phyloP scores from a whole-genome alignment of 2,888 invertebrate genomes.

The Cyclophora punctaria region DNA sequence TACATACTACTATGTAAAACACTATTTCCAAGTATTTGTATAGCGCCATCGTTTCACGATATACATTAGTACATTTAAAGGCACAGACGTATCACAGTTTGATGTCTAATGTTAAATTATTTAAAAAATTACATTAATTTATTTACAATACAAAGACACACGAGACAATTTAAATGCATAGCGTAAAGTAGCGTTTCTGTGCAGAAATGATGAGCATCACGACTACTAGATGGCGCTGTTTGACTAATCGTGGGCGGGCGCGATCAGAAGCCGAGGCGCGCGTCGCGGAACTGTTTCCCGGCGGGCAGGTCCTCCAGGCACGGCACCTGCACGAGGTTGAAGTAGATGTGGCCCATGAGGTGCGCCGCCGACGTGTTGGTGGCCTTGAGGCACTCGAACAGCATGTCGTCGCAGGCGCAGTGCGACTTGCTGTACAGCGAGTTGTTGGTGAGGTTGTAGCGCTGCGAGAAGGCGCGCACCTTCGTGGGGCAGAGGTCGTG shows the following conservation, averaged over 20 bases:
- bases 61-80: conserved; percentile 50
- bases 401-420: conserved; percentile 89
- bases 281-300: conserved; percentile 64
- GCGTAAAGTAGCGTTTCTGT: conserved; percentile 28
- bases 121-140: conserved; percentile 32
- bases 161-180: conserved; percentile 23
- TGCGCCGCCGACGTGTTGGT: conserved; percentile 82
- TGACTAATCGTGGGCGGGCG: conserved; percentile 34
- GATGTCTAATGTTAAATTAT: conserved; percentile 49
- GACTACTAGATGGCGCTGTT: conserved; percentile 53
- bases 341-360: conserved; percentile 89
- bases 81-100: conserved; percentile 73
- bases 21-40: conserved; percentile 31
- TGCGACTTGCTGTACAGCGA: conserved; percentile 92
- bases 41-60: conserved; percentile 58
- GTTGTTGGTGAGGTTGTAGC: conserved; percentile 89
- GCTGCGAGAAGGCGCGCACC: conserved; percentile 78
- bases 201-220: conserved; percentile 34
- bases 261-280: conserved; percentile 69
- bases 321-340: conserved; percentile 85
- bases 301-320: conserved; percentile 77
- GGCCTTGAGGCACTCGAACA: conserved; percentile 86
- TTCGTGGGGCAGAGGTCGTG: conserved; percentile 95
- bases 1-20: conserved; percentile 27
- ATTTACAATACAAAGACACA: conserved; percentile 30